Evolutionary conservation across 1,140 invertebrate species (phyloP).

Genomic region (Phenacoccus solenopsis): DNA sequence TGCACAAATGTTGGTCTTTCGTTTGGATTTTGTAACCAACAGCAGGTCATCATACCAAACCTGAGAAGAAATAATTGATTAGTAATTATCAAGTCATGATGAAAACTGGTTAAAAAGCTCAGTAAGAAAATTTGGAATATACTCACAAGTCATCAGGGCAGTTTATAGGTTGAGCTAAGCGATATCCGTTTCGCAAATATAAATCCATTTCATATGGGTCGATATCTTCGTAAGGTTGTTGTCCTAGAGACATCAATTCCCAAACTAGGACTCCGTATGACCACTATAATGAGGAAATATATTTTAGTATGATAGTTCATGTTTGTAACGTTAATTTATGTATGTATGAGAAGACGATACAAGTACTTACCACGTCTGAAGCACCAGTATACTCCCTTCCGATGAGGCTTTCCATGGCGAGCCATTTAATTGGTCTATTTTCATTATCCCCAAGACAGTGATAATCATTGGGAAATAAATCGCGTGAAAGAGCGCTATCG

Average conservation of each 20-base stretch:
- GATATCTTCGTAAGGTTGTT: slow-evolving; percentile 77
- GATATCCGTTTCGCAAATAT: slow-evolving; percentile 75
- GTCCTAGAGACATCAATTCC: slow-evolving; percentile 83
- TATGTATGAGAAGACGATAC: too few species aligned
- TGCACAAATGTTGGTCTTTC: slow-evolving; percentile 72
- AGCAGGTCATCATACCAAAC: slow-evolving; percentile 80
- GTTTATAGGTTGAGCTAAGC: slow-evolving; percentile 78
- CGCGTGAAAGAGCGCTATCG: slow-evolving; percentile 78
- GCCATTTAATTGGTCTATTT: slow-evolving; percentile 90
- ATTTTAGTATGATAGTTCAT: not conserved
- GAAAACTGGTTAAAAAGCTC: too few species aligned
- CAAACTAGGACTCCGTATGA: slow-evolving; percentile 86
- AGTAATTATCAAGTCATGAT: not conserved
- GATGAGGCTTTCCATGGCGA: slow-evolving; percentile 75
- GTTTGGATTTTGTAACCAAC: slow-evolving; percentile 64
- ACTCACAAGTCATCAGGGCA: slow-evolving; percentile 92
- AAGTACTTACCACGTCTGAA: slow-evolving; percentile 74
- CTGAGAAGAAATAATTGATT: slow-evolving; percentile 34
- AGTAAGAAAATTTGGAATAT: slow-evolving; percentile 2
- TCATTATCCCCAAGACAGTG: slow-evolving; percentile 91
- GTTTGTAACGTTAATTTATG: not conserved
- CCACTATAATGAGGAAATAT: too few species aligned
- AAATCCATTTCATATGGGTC: slow-evolving; percentile 83
- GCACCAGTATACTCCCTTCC: slow-evolving; percentile 65
- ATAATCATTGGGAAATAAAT: slow-evolving; percentile 91